These are phyloP conservation scores for Indicator indicator DNA, from an alignment of 2,113 vertebrate genomes.

Conservation along the genomic window DNA sequence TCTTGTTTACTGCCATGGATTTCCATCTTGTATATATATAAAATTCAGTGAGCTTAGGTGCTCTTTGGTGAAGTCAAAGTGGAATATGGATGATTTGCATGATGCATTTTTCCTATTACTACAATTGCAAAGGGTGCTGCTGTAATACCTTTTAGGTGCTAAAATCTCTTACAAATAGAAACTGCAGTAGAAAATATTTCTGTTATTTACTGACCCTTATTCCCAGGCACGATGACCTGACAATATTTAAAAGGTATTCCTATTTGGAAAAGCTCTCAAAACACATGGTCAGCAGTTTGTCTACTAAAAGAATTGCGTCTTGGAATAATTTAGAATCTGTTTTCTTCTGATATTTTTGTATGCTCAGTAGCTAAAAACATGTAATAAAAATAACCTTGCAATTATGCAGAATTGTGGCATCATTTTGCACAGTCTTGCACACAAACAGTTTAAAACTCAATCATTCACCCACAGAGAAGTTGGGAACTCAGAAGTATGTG, in stretches of 20 bases:
- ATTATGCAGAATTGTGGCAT: background rate
- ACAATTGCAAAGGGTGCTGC: background rate
- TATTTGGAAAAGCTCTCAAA: conserved; percentile 43
- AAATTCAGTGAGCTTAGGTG: conserved; percentile 10
- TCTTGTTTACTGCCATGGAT: background rate
- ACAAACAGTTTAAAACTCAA: conserved; percentile 19
- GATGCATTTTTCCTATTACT: background rate
- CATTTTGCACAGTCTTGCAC: conserved; percentile 19
- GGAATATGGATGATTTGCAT: background rate
- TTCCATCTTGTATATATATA: background rate
- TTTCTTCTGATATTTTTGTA: conserved; percentile 10
- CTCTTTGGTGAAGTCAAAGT: background rate
- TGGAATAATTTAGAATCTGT: conserved; percentile 16
- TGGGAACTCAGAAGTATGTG: conserved; percentile 40
- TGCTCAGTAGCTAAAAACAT: background rate
- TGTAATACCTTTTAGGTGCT: background rate
- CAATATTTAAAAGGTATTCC: conserved; percentile 28
- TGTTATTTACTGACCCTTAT: background rate
- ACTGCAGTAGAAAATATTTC: conserved; percentile 10
- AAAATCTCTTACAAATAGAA: background rate
- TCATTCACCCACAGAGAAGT: background rate
- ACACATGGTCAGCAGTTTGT: conserved; percentile 4
- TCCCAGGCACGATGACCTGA: conserved; percentile 31
- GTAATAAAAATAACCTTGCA: conserved; percentile 31
- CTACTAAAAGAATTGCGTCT: background rate